These are phyloP conservation scores for Channa striata DNA, from an alignment of 2,797 vertebrate species.

Conservation along the genomic window DNA sequence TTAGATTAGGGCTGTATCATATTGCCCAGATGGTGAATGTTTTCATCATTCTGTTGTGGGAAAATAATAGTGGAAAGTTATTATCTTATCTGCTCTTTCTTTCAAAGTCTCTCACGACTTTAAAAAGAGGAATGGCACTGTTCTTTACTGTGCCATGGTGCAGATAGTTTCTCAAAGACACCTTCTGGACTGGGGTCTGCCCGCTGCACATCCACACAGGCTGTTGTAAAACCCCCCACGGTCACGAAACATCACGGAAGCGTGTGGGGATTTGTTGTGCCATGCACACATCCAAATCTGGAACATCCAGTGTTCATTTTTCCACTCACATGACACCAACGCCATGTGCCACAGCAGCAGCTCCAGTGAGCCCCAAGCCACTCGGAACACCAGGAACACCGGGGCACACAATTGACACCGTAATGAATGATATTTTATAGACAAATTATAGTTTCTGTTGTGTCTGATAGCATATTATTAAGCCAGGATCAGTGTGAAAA, in stretches of 20 bases:
- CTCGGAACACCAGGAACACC: constrained; percentile 7
- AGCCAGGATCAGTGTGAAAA: constrained; percentile 44
- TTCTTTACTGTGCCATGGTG: not conserved
- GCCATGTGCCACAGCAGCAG: not conserved
- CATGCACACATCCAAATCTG: constrained; percentile 6
- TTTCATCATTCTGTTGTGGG: constrained; percentile 9
- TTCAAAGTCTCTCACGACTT: not conserved
- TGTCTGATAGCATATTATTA: constrained; percentile 58
- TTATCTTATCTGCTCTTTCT: constrained; percentile 12
- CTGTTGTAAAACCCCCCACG: not conserved
- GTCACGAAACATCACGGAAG: constrained; percentile 10
- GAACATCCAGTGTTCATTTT: constrained; percentile 9
- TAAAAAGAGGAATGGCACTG: not conserved
- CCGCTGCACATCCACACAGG: not conserved
- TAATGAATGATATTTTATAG: constrained; percentile 39
- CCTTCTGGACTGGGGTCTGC: constrained; percentile 1
- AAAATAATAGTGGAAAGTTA: constrained; percentile 18
- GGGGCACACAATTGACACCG: constrained; percentile 1
- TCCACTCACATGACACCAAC: constrained; percentile 26
- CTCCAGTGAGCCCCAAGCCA: constrained; percentile 3
- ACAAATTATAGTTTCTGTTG: constrained; percentile 40
- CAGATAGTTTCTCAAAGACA: not conserved
- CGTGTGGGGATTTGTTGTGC: not conserved
- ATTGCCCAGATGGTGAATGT: constrained; percentile 20
- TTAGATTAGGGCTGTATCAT: constrained; percentile 29